Evolutionary conservation across 2,888 invertebrate species (phyloP), one percentile per base, ranked within the genome.

Genomic region (Acholoe squamosa): DNA sequence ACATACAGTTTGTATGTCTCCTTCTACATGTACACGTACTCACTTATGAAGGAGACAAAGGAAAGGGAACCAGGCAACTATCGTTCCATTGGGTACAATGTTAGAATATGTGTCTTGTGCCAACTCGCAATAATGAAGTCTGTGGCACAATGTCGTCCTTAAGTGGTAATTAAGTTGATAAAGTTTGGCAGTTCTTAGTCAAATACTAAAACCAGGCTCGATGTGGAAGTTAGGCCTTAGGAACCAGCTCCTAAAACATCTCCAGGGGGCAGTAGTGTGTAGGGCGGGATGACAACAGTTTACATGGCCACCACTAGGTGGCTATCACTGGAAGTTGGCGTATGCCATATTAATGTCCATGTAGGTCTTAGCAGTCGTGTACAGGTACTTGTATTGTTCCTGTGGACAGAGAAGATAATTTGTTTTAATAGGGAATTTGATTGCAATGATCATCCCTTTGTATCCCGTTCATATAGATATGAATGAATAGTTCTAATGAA

Each of bases 281-380:
- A 25, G 71, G n/a, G 28, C 28, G 71, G 28, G 28, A 25, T n/a
- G 71, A 25, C n/a, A 25, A 28, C 3, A 16, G 25, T 71, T 71
- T 5, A 14, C 25, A 3, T 10, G 28, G 0, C 25, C 3, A 14
- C 28, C 31, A 25, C 28, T 14, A 71, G 71, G 31, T 14, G 80
- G 22, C 80, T 16, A 14, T 80, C n/a, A 80, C 43, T 80, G 33
- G 86, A 54, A 86, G 86, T 86, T 86, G 52, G 52, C 86, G 31
- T 86, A 86, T 7, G 86, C 86, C 86, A 52, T 56, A 28, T 86
- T 86, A 54, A 86, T 86, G 52, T 86, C 86, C 86, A 86, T 86
- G 33, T 86, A 86, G 0, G 31, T 28, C 56, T 86, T 28, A 22
- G 86, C 86, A 5, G 56, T 28, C 25, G 51, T 54, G 25, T 86